Evolutionary conservation across 2,113 vertebrate species (phyloP), one percentile per base, ranked within the genome.

Genomic region (Muscicapa adusta): DNA sequence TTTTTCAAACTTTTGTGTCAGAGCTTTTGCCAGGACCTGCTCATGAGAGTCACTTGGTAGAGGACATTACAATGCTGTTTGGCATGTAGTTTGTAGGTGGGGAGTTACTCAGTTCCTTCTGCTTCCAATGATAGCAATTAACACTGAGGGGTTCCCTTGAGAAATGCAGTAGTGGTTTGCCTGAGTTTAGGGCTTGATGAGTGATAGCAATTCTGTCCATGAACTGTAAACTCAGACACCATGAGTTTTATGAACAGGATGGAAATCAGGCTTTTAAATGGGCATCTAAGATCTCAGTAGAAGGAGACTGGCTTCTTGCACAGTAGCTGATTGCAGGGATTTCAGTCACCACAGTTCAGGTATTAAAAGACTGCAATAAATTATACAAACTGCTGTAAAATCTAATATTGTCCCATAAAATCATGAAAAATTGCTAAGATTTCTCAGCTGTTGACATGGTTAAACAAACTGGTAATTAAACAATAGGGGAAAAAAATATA

Each of bases 1-100:
- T 89, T 96, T 95, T 34, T 60, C 24, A 95, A 96, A 70, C 68
- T 91, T 91, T 68, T 87, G 57, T n/a, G 11, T 89, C 26, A 28
- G 54, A 91, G 58, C 14, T 96, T 96, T 96, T 96, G 90, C 88
- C 92, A 96, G 96, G 95, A 93, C 72, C 70, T 96, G 84, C 80
- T 97, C 84, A 80, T 78, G 2, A 19, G 84, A 96, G 91, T 91
- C 91, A 90, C 51, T 74, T 89, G 86, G 68, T 75, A 89, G 93
- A 89, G 38, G 74, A 85, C 67, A 92, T 92, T 68, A 92, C 0
- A 0, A 88, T 66, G 54, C 80, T 0, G 1, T 73, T 81, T 91
- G 74, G 84, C 53, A 10, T 4, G 12, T 91, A 73, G 29, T 10
- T 47, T 28, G n/a, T 88, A 85, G 66, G 79, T n/a, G 25, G 70